Evolutionary conservation across 2,113 vertebrate genomes (phyloP).

Genomic region (Scalopus aquaticus): DNA sequence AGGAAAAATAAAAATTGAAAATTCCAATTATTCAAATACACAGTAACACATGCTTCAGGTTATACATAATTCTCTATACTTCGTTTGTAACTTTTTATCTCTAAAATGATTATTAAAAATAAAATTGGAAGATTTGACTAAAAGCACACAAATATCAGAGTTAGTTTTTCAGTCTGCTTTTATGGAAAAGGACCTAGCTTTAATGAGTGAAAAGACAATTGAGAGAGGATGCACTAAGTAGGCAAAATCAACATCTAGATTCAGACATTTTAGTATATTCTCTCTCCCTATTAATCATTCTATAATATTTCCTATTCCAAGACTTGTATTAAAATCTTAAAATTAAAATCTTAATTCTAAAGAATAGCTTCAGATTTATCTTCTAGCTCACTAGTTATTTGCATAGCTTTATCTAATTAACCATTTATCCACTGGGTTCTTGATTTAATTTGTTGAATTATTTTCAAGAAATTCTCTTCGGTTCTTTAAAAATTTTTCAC

Average conservation of each 20-base stretch:
- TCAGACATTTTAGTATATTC: background rate
- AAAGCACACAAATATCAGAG: no score
- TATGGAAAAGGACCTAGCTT: no score
- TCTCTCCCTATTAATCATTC: background rate
- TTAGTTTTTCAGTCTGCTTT: no score
- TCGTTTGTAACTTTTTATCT: no score
- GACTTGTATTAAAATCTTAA: background rate
- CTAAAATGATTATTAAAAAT: no score
- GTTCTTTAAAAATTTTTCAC: background rate
- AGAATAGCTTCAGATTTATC: background rate
- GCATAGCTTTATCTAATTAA: background rate
- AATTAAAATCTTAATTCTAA: background rate
- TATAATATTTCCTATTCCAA: background rate
- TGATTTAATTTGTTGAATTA: background rate
- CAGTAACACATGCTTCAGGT: no score
- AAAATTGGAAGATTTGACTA: no score
- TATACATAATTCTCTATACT: no score
- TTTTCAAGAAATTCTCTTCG: background rate
- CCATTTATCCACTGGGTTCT: background rate
- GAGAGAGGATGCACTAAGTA: background rate
- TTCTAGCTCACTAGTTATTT: background rate
- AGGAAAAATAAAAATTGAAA: background rate
- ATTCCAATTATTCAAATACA: no score
- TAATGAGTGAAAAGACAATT: no score
- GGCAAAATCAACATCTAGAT: background rate